These are phyloP conservation scores for Dasypus novemcinctus DNA, from an alignment of 2,113 vertebrate genomes.

Conservation along the genomic window DNA sequence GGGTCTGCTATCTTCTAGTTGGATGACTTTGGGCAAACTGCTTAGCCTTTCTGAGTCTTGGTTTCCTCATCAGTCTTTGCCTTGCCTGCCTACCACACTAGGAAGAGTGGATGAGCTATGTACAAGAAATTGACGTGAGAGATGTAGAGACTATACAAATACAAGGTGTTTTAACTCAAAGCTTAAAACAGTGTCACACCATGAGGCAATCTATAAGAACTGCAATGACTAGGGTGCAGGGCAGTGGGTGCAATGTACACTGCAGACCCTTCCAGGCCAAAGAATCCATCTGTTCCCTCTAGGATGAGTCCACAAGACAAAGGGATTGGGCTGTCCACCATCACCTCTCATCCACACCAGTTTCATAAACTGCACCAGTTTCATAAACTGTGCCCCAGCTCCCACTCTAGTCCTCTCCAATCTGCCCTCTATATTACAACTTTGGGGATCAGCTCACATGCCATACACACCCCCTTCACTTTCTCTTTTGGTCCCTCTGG, in stretches of 20 bases:
- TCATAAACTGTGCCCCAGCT: not conserved
- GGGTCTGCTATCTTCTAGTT: not conserved
- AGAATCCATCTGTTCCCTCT: not conserved
- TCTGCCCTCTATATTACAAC: no score
- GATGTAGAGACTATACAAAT: not conserved
- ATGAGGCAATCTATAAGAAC: not conserved
- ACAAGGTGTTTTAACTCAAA: not conserved
- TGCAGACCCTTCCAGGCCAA: not conserved
- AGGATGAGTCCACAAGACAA: not conserved
- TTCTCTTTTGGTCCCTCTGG: not conserved
- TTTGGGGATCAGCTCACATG: not conserved
- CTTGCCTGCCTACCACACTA: not conserved
- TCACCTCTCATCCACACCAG: not conserved
- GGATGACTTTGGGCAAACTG: not conserved
- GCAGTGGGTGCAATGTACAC: no score
- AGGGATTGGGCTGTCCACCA: not conserved
- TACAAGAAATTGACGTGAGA: not conserved
- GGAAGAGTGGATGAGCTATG: not conserved
- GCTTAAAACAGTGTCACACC: not conserved
- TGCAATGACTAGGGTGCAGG: not conserved
- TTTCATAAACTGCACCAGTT: no score
- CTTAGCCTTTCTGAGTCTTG: not conserved
- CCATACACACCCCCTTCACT: no score
- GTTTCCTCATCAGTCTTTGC: not conserved
- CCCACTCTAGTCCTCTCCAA: not conserved